Percentiles rank a stretch among this genome's conserved stretches.
These are phyloP conservation scores for Cotesia typhae DNA, from an alignment of 1,140 invertebrate genomes.

Conservation along the genomic window DNA sequence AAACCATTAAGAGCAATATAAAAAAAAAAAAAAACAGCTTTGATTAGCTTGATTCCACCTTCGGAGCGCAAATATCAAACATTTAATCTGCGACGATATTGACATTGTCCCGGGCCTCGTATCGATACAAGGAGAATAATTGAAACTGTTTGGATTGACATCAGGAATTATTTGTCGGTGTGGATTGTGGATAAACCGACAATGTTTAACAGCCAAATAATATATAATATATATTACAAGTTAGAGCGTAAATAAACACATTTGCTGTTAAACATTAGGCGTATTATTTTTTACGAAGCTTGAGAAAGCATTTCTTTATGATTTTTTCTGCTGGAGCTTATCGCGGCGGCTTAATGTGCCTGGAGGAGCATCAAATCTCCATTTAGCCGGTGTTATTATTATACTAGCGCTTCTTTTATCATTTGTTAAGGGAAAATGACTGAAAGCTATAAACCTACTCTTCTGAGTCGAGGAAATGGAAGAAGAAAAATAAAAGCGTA, in stretches of 20 bases:
- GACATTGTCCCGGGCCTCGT: not conserved
- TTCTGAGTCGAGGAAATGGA: conserved; percentile 11
- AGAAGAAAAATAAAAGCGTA: conserved; percentile 16
- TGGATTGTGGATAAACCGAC: too few relatives aligned
- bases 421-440: conserved; percentile 16
- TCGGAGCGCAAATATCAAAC: too few relatives aligned
- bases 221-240: too few relatives aligned
- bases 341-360: conserved; percentile 16
- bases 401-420: conserved; percentile 15
- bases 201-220: too few relatives aligned
- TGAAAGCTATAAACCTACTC: conserved; percentile 29
- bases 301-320: not conserved
- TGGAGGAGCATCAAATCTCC: conserved; percentile 38
- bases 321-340: not conserved
- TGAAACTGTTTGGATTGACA: conserved; percentile 4
- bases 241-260: not conserved
- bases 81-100: not conserved
- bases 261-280: not conserved
- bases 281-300: conserved; percentile 19
- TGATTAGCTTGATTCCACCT: too few relatives aligned
- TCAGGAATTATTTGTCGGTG: conserved; percentile 11
- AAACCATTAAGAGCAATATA: too few relatives aligned
- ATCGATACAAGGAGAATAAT: conserved; percentile 28
- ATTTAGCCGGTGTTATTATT: conserved; percentile 31
- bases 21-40: too few relatives aligned